Evolutionary conservation across 2,113 vertebrate genomes (phyloP).

Genomic region (Trochalopteron elliotii): DNA sequence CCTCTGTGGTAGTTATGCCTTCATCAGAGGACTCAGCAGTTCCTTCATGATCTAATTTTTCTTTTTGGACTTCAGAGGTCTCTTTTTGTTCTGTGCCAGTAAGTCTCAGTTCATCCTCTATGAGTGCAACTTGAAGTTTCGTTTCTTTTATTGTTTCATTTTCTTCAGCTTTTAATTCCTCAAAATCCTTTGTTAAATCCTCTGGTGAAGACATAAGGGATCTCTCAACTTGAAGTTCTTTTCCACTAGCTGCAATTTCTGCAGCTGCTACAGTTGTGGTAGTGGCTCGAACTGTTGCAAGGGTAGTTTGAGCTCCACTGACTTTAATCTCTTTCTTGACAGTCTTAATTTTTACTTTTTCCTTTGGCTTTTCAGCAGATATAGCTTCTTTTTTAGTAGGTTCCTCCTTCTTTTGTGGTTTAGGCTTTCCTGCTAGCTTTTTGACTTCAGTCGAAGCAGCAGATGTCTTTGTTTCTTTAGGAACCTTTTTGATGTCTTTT

Average conservation of each 20-base stretch:
- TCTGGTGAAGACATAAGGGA: constrained; percentile 92
- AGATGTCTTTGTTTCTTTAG: constrained; percentile 80
- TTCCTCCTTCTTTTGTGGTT: constrained; percentile 80
- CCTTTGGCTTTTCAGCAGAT: constrained; percentile 79
- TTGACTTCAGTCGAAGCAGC: constrained; percentile 74
- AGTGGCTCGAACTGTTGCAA: constrained; percentile 15
- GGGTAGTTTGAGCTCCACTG: constrained; percentile 47
- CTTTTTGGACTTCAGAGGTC: constrained; percentile 78
- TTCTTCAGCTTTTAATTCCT: constrained; percentile 86
- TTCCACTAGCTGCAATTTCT: constrained; percentile 28
- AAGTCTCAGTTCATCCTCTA: constrained; percentile 67
- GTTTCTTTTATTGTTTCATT: constrained; percentile 72
- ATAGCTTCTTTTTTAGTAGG: constrained; percentile 78
- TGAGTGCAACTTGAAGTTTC: constrained; percentile 70
- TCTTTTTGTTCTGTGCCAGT: constrained; percentile 70
- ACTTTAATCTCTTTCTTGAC: constrained; percentile 77
- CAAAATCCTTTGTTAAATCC: constrained; percentile 93
- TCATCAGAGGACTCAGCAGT: constrained; percentile 86
- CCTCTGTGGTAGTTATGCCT: constrained; percentile 89
- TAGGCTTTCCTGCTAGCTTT: constrained; percentile 82
- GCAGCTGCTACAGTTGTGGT: constrained; percentile 3
- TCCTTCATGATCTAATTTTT: constrained; percentile 77
- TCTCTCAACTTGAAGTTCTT: constrained; percentile 79
- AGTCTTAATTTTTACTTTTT: constrained; percentile 82
- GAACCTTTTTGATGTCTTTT: constrained; percentile 81